Conservation (phyloP, 1,140 invertebrate species). For the Apis florea region DNA sequence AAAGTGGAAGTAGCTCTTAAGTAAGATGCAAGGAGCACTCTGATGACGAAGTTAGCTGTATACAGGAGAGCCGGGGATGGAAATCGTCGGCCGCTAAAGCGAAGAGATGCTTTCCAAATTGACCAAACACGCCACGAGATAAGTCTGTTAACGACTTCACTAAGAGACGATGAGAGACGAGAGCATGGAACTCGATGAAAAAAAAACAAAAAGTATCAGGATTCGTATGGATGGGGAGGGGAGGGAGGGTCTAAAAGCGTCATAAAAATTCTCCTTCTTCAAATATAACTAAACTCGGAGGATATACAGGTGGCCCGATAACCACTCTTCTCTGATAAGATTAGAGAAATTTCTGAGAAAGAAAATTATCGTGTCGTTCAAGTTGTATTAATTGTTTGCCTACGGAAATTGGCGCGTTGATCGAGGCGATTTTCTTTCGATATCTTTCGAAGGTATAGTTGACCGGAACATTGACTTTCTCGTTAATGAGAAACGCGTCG, state of each 20-base stretch:
- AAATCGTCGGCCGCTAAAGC: conserved; percentile 37
- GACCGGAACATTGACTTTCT: background rate
- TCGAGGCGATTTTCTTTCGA: background rate
- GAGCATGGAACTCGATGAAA: conserved; percentile 1
- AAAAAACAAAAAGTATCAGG: background rate
- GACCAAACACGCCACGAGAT: conserved; percentile 61
- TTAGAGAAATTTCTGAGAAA: conserved; percentile 48
- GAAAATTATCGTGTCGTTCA: conserved; percentile 16
- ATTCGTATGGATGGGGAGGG: background rate
- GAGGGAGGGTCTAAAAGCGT: conserved; percentile 43
- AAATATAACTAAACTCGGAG: conserved; percentile 40
- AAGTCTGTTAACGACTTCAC: conserved; percentile 61
- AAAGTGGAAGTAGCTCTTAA: conserved; percentile 60
- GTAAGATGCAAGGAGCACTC: conserved; percentile 38
- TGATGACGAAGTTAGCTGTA: conserved; percentile 27
- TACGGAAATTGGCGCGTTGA: background rate
- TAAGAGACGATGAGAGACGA: background rate
- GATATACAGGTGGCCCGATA: conserved; percentile 46
- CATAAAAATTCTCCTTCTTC: conserved; percentile 51
- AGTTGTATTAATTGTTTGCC: background rate
- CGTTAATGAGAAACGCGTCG: conserved; percentile 4
- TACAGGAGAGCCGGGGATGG: background rate
- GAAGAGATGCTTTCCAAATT: conserved; percentile 55
- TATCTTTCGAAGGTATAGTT: background rate
- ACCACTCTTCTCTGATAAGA: conserved; percentile 42